These are phyloP conservation scores for Gibbula magus DNA, from an alignment of 2,888 invertebrate species.

Conservation along the genomic window DNA sequence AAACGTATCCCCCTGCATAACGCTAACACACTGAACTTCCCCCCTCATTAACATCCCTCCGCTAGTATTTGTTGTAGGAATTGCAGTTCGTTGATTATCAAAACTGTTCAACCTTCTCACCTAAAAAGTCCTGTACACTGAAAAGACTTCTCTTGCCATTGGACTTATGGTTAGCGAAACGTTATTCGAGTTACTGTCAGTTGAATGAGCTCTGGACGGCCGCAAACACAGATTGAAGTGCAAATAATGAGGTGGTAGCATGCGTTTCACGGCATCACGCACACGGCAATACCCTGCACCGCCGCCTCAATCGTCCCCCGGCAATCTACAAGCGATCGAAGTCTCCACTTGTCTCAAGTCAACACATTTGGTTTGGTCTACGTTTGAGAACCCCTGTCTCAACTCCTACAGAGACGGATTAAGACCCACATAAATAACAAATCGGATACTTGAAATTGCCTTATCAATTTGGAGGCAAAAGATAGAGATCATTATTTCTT, in stretches of 20 bases:
- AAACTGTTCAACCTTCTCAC: no score
- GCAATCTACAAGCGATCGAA: constrained; percentile 1
- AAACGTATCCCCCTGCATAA: no score
- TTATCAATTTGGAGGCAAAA: background rate
- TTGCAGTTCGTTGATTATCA: no score
- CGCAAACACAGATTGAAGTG: constrained; percentile 1
- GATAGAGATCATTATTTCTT: background rate
- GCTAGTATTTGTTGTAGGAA: no score
- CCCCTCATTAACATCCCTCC: no score
- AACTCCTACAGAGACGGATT: background rate
- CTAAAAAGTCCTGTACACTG: no score
- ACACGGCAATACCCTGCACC: background rate
- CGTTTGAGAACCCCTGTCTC: background rate
- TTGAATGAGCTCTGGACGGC: background rate
- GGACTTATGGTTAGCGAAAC: background rate
- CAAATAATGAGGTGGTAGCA: constrained; percentile 13
- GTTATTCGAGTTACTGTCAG: background rate
- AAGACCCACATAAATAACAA: constrained; percentile 1
- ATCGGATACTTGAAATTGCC: background rate
- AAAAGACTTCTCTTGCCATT: no score
- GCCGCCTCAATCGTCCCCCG: background rate
- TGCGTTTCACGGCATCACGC: constrained; percentile 9
- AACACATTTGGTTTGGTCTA: background rate
- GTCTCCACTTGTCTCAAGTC: background rate
- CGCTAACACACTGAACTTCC: no score